Evolutionary conservation across 1,140 invertebrate species (phyloP), one percentile per base, ranked within the genome.

Genomic region (Rhopalosiphum maidis): DNA sequence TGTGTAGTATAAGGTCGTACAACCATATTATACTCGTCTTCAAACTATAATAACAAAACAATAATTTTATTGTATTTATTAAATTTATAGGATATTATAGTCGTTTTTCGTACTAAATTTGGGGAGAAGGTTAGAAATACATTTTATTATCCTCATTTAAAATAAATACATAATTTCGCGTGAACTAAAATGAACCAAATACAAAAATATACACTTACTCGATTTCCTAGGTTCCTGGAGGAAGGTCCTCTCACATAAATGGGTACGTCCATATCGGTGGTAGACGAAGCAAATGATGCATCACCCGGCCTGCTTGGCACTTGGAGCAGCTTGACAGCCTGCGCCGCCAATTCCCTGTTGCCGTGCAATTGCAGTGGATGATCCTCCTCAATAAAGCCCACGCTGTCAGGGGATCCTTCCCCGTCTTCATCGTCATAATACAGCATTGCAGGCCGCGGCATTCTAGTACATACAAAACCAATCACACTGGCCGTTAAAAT

Each of bases 211-310:
- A 77, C 22, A 48, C 46, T 48, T 22, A 93, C 91, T 82, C 85
- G 35, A 2, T 93, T 51, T 41, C 48, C 77, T 15, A 48, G 15
- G 18, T 3, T 82, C 3, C 82, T n/a, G 9, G 68, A 15, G 6
- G 68, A 82, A 3, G 95, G 95, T 77, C 96, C 95, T 9, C 95
- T 95, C 23, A 95, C 95, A 94, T 96, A 96, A 94, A 96, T 96
- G 15, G 96, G 96, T 37, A 96, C 96, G 94, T 96, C 96, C 94
- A 96, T 95, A 94, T 96, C 96, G 93, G 95, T 96, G 83, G 96
- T 95, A 93, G 95, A 96, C 93, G 96, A 96, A 22, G 96, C 96
- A 18, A 94, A 93, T 94, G 96, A 96, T 9, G 55, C 51, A 21
- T 90, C 95, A 94, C 6, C 95, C 95, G n/a, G 95, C 94, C 87